phyloP scores from a whole-genome alignment of 2,113 vertebrate genomes.

The Zosterops hypoxanthus region DNA sequence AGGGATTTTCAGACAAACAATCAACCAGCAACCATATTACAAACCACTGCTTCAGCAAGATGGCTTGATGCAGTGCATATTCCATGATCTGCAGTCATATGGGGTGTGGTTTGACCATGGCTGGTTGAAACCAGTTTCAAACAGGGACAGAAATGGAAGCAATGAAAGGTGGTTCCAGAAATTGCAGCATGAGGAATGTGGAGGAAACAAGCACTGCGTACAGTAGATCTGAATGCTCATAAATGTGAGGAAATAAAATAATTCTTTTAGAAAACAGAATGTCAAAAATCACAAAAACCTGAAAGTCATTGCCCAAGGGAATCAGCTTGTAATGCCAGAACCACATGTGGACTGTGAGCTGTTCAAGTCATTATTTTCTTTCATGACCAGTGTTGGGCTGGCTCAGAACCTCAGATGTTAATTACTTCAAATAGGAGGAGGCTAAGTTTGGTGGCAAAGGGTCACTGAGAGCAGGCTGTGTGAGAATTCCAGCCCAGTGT shows the following conservation, averaged over 20 bases:
- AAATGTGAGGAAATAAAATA: conserved; percentile 26
- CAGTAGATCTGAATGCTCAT: not conserved
- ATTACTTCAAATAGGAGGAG: not conserved
- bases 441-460: not conserved
- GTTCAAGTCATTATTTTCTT: conserved; percentile 7
- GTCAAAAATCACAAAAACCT: not conserved
- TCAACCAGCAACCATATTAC: conserved; percentile 30
- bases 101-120: conserved; percentile 43
- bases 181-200: not conserved
- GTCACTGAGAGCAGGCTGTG: not conserved
- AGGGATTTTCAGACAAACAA: conserved; percentile 39
- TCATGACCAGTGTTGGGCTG: not conserved
- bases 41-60: conserved; percentile 47
- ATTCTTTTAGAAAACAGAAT: conserved; percentile 1
- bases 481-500: not conserved
- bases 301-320: conserved; percentile 15
- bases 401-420: not conserved
- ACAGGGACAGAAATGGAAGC: not conserved
- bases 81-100: not conserved
- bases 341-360: conserved; percentile 14
- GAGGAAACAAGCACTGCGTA: not conserved
- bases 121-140: conserved; percentile 38
- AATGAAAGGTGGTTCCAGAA: conserved; percentile 30
- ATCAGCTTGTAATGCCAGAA: not conserved
- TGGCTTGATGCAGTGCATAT: conserved; percentile 9